Percentiles rank a stretch among this genome's conserved stretches.
These are phyloP conservation scores for Melieria omissa DNA, from an alignment of 2,888 invertebrate genomes.

Conservation along the genomic window DNA sequence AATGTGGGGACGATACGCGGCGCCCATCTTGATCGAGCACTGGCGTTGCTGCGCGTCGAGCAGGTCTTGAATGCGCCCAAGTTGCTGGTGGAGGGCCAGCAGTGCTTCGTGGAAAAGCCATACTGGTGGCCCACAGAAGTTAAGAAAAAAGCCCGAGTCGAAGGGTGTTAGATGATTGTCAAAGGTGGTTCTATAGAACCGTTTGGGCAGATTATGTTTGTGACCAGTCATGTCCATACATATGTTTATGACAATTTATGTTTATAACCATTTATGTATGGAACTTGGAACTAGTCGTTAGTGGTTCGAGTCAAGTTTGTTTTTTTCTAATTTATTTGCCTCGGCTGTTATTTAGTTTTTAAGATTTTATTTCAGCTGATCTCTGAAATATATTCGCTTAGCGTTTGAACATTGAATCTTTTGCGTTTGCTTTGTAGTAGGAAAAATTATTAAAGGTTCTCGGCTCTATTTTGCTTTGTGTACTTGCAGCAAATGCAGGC, in stretches of 20 bases:
- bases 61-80: conserved; percentile 72
- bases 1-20: conserved; percentile 78
- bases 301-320: no score
- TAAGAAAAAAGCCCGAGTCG: conserved; percentile 38
- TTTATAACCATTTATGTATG: no score
- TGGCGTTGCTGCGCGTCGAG: conserved; percentile 80
- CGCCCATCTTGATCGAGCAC: conserved; percentile 70
- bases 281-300: no score
- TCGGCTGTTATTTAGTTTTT: conserved; percentile 25
- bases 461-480: no score
- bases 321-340: not conserved
- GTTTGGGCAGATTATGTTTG: no score
- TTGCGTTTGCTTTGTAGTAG: no score
- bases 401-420: not conserved
- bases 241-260: no score
- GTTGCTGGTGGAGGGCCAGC: conserved; percentile 71
- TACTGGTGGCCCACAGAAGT: conserved; percentile 82
- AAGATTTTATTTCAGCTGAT: conserved; percentile 13
- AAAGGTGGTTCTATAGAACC: no score
- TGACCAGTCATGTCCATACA: no score
- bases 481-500: no score
- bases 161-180: conserved; percentile 44
- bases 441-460: no score
- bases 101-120: conserved; percentile 74
- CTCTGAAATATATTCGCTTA: conserved; percentile 14